Base-by-base conservation (phyloP, 2,797 vertebrate genomes). In the Gallinago solitaria region DNA sequence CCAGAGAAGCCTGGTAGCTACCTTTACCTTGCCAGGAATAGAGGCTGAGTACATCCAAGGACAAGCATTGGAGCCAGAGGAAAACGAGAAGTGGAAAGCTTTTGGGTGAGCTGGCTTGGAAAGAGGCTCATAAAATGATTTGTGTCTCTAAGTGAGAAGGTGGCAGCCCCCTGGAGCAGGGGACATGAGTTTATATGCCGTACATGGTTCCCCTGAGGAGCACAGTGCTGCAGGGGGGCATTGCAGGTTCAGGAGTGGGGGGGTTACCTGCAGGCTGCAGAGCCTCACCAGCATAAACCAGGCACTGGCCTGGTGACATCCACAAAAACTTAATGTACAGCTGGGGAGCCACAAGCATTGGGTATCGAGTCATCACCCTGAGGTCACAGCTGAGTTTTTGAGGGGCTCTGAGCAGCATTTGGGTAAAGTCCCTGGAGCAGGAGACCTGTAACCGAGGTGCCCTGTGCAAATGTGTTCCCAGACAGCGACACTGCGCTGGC, bases 181-280 rank as follows among this genome's bases (percentile, higher is more conserved):
- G 24, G 16, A 65, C 1, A 0, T 1, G 4, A 1, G 5, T 60
- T 39, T 45, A 25, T 50, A 12, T 0, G 1, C 51, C 1, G 0
- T 20, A 35, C 2, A 0, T 33, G 20, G 9, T n/a, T 89, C 30
- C 33, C 48, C 32, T 61, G 45, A 63, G 15, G 51, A 83, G 35
- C 28, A 53, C 18, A 53, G 37, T 0, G 3, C 30, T 89, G 56
- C 16, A 9, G 10, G n/a, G 63, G 15, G 14, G 13, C 21, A 25
- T 23, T 18, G 23, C 21, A 92, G n/a, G 18, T 41, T 88, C 27
- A 43, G 85, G 64, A 67, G 30, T 0, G 7, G 21, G 7, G 24
- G 20, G 8, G 19, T 23, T 70, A 32, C 32, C 47, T 33, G 41
- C 0, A 1, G 48, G 56, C 64, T 83, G 15, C 60, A 30, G 35